These are phyloP conservation scores for Lepus townsendii DNA, from an alignment of 2,797 vertebrate genomes.

Conservation along the genomic window DNA sequence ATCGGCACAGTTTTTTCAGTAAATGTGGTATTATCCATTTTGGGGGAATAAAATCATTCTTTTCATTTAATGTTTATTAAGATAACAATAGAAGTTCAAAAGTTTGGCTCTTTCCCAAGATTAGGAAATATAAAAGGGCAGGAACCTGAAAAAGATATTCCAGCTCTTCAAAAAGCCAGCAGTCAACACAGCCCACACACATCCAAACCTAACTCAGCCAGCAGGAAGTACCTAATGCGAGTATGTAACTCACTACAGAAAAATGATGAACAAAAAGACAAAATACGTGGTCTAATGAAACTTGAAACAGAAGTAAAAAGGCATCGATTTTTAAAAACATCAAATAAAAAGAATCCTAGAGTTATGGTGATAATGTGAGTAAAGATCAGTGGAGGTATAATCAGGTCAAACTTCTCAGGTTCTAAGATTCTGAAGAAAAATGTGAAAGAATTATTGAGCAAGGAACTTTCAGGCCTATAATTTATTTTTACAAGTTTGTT, in stretches of 20 bases:
- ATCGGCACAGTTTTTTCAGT: conserved; percentile 35
- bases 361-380: background rate
- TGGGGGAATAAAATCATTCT: conserved; percentile 31
- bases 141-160: conserved; percentile 49
- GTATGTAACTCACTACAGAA: conserved; percentile 1
- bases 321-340: conserved; percentile 29
- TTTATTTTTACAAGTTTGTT: conserved; percentile 17
- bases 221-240: conserved; percentile 3
- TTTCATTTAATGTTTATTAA: conserved; percentile 50
- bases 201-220: conserved; percentile 25
- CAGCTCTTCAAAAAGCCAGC: conserved; percentile 47
- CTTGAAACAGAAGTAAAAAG: conserved; percentile 42
- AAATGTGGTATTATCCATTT: conserved; percentile 46
- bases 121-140: conserved; percentile 52
- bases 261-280: conserved; percentile 62
- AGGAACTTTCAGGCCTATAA: conserved; percentile 6
- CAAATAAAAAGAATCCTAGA: conserved; percentile 42
- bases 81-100: conserved; percentile 59
- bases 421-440: conserved; percentile 54
- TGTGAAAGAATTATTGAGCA: conserved; percentile 6
- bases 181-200: background rate
- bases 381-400: conserved; percentile 20
- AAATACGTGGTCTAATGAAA: conserved; percentile 32
- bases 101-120: conserved; percentile 20
- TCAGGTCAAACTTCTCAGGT: background rate